These are phyloP conservation scores for Tetraodon nigroviridis DNA, from an alignment of 2,113 vertebrate genomes.

Conservation along the genomic window DNA sequence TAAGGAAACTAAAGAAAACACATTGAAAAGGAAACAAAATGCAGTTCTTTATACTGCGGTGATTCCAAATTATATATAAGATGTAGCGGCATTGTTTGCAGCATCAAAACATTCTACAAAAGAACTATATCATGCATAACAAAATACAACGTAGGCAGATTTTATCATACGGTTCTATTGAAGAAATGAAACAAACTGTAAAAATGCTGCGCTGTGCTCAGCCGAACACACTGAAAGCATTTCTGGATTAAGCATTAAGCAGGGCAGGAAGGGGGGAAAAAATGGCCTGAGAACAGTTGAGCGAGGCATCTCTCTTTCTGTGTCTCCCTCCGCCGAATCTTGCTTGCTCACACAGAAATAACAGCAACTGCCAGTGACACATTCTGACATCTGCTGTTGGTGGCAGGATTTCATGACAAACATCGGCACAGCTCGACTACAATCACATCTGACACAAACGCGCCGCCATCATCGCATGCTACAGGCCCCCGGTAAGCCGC, in stretches of 20 bases:
- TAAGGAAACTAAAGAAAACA: no score
- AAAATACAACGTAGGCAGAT: background rate
- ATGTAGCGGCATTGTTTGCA: no score
- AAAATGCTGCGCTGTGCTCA: slow-evolving; percentile 6
- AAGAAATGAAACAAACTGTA: slow-evolving; percentile 5
- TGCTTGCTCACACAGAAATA: slow-evolving; percentile 63
- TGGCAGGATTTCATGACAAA: slow-evolving; percentile 70
- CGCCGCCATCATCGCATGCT: slow-evolving; percentile 61
- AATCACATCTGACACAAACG: slow-evolving; percentile 59
- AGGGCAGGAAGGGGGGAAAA: background rate
- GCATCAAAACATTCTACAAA: no score
- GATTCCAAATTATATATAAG: no score
- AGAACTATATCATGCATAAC: no score
- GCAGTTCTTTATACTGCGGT: no score
- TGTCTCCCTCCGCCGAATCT: slow-evolving; percentile 24
- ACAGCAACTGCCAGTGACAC: slow-evolving; percentile 67
- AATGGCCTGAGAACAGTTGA: slow-evolving; percentile 21
- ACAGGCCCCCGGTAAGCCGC: slow-evolving; percentile 52
- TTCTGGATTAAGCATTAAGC: slow-evolving; percentile 18
- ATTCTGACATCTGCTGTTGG: slow-evolving; percentile 70
- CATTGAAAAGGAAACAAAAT: no score
- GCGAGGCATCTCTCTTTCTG: slow-evolving; percentile 9
- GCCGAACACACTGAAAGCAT: slow-evolving; percentile 21
- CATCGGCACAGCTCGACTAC: slow-evolving; percentile 58
- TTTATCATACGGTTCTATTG: background rate